These are phyloP conservation scores for Phenacoccus solenopsis DNA, from an alignment of 1,140 invertebrate species.

Conservation along the genomic window DNA sequence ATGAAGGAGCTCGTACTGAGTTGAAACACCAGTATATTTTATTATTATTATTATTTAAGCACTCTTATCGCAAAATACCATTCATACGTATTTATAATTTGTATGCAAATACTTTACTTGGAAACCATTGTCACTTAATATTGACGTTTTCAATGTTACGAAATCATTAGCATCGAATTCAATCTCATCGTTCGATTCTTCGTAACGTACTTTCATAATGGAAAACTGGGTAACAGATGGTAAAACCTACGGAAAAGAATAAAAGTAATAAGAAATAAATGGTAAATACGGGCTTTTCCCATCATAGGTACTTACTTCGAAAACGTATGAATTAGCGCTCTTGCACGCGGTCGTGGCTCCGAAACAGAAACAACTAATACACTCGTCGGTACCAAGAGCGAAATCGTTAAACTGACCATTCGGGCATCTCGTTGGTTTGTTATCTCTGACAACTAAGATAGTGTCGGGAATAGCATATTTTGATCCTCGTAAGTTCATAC, in stretches of 20 bases:
- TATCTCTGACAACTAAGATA: constrained; percentile 66
- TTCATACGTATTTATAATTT: too few species aligned
- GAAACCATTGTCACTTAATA: not conserved
- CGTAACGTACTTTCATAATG: not conserved
- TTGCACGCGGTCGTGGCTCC: constrained; percentile 65
- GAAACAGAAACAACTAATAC: constrained; percentile 90
- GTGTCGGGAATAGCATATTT: constrained; percentile 82
- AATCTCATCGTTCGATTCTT: not conserved
- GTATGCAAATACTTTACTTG: too few species aligned
- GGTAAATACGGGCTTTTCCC: too few species aligned
- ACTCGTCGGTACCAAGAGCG: constrained; percentile 58
- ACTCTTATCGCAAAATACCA: too few species aligned
- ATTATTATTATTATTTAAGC: too few species aligned
- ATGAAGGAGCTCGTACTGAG: too few species aligned
- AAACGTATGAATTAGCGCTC: constrained; percentile 69
- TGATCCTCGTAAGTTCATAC: constrained; percentile 72
- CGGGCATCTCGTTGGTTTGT: constrained; percentile 40
- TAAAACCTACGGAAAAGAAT: too few species aligned
- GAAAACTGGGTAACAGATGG: not conserved
- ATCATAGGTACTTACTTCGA: constrained; percentile 39
- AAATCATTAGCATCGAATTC: not conserved
- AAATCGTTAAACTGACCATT: constrained; percentile 69
- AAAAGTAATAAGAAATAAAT: too few species aligned
- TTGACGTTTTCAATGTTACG: not conserved
- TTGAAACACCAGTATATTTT: too few species aligned